Evolutionary conservation across 2,888 invertebrate genomes (phyloP).

Genomic region (Hirtodrosophila histrioides): DNA sequence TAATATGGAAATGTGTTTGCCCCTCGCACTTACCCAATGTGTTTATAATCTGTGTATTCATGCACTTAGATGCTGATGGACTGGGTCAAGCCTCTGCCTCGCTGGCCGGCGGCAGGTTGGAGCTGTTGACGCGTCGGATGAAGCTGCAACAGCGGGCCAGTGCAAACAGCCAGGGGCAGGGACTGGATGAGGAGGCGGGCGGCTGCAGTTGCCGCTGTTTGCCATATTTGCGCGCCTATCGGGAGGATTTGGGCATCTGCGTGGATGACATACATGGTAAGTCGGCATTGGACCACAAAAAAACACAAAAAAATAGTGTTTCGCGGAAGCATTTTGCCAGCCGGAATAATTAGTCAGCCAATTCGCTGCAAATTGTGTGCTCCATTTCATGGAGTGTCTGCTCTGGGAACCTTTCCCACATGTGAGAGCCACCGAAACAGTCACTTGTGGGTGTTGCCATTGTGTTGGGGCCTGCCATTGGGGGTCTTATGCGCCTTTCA

Average conservation of each 20-base stretch:
- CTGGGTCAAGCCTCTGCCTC: conserved; percentile 58
- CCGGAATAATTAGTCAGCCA: conserved; percentile 53
- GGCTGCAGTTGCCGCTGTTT: conserved; percentile 92
- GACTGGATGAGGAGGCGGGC: conserved; percentile 52
- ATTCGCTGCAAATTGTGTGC: conserved; percentile 57
- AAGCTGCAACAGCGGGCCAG: conserved; percentile 50
- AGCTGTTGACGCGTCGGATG: conserved; percentile 70
- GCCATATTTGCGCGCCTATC: conserved; percentile 90
- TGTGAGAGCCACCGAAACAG: conserved; percentile 35
- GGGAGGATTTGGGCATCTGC: conserved; percentile 93
- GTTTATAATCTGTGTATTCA: conserved; percentile 33
- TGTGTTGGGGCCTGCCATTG: conserved; percentile 35
- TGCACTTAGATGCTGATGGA: conserved; percentile 48
- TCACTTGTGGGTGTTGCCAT: conserved; percentile 43
- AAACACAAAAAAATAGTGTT: conserved; percentile 11
- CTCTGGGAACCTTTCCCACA: conserved; percentile 63
- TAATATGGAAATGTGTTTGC: conserved; percentile 60
- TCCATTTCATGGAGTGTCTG: conserved; percentile 63
- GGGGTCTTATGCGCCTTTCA: conserved; percentile 11
- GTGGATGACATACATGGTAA: conserved; percentile 94
- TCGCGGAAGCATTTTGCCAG: conserved; percentile 55
- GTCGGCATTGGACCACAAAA: conserved; percentile 62
- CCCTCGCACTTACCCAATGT: conserved; percentile 20
- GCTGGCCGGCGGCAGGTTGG: conserved; percentile 61
- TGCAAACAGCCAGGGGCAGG: conserved; percentile 11